Evolutionary conservation across 1,140 invertebrate genomes (phyloP), one percentile per base, ranked within the genome.

Genomic region (Lordiphosa collinella): DNA sequence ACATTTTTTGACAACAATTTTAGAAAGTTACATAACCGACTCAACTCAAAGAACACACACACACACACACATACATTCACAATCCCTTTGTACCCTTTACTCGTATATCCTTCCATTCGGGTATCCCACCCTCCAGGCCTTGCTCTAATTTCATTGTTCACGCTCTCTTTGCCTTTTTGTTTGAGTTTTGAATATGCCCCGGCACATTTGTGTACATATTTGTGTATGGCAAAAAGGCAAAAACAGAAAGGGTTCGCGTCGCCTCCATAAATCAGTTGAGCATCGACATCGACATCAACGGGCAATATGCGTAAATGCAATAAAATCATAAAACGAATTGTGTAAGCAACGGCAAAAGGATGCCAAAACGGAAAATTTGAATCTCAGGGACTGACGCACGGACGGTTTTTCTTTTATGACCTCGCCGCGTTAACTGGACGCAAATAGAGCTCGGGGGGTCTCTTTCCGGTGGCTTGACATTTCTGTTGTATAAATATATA

Each of bases 91-190:
- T 31, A 31, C 25, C 10, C 32, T 36, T 11, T n/a, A 8, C 25
- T 4, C 12, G 25, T 5, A 12, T 10, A 34, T 3, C 16, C 36
- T 35, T 58, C 47, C 53, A 48, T 44, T 8, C 62, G 47, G 41
- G 64, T 12, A 16, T 66, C 7, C 62, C 69, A 82, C 76, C 78
- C 76, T 82, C 76, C 76, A 76, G 51, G 55, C 59, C 54, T 49
- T 82, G 76, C 76, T 82, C 76, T 82, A 82, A 82, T 82, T 82
- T 82, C 76, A 82, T 82, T 82, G 78, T 84, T 76, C 76, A 82
- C 78, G 76, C 71, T 84, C 78, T 82, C 78, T 76, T 71, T 8
- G 76, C 37, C 29, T 54, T 58, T 48, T 82, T 82, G 78, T 82
- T 76, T 82, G 49, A 60, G 52, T 82, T 72, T 75, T 80, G 69